Conservation (phyloP, 1,140 invertebrate species). For the Bombus confusus region DNA sequence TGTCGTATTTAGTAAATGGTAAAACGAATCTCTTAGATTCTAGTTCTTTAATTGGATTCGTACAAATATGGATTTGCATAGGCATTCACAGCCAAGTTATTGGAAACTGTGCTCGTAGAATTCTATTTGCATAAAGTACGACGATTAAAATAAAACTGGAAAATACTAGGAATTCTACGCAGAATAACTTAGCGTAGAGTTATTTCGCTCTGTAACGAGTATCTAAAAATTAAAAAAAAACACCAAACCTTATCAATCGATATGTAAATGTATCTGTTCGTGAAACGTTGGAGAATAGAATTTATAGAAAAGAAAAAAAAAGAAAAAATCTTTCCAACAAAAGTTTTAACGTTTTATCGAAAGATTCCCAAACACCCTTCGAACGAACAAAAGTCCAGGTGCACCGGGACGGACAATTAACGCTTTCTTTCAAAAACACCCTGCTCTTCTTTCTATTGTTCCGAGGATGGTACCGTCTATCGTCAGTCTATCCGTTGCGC, state of each 20-base stretch:
- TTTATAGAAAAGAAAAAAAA: too few species aligned
- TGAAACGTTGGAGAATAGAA: too few species aligned
- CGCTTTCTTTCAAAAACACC: background rate
- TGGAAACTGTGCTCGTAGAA: background rate
- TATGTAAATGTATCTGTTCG: too few species aligned
- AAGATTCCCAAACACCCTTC: too few species aligned
- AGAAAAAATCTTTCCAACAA: background rate
- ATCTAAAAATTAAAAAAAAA: too few species aligned
- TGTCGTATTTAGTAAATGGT: too few species aligned
- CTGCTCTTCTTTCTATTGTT: background rate
- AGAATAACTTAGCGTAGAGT: too few species aligned
- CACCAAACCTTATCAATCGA: too few species aligned
- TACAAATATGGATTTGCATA: background rate
- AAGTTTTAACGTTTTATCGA: background rate
- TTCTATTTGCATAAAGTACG: background rate
- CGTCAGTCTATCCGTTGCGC: background rate
- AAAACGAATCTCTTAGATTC: background rate
- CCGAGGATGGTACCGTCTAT: background rate
- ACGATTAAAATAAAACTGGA: background rate
- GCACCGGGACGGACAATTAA: background rate
- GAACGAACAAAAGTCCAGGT: background rate
- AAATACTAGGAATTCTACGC: background rate
- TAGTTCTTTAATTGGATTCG: background rate
- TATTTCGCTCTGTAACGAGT: too few species aligned
- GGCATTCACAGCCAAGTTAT: background rate